These are phyloP conservation scores for Trachelipus rathkii DNA, from an alignment of 1,140 invertebrate genomes.

Conservation along the genomic window DNA sequence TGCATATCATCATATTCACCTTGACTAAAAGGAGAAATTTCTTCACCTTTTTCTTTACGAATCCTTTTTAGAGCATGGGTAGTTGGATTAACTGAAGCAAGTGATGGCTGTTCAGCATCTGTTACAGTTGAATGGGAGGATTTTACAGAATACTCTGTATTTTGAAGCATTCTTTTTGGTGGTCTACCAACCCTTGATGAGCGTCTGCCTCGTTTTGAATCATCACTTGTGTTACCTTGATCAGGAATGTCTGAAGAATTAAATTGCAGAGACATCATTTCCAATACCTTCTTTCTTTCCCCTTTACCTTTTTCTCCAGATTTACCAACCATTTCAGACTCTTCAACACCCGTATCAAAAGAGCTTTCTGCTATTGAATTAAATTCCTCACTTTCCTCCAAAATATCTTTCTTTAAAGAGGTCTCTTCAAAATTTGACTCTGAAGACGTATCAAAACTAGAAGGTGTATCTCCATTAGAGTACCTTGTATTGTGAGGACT, in stretches of 20 bases:
- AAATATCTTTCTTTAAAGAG: too few relatives aligned
- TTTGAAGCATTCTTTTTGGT: constrained; percentile 30
- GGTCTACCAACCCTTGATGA: constrained; percentile 28
- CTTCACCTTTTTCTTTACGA: constrained; percentile 17
- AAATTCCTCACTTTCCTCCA: too few relatives aligned
- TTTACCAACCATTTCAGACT: background rate
- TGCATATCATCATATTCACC: background rate
- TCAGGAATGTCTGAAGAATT: constrained; percentile 38
- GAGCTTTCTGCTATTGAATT: too few relatives aligned
- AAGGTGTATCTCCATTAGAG: too few relatives aligned
- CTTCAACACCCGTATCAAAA: too few relatives aligned
- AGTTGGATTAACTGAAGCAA: constrained; percentile 20
- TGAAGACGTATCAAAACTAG: too few relatives aligned
- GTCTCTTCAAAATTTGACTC: too few relatives aligned
- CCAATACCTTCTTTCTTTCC: constrained; percentile 38
- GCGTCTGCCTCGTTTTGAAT: constrained; percentile 25
- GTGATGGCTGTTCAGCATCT: constrained; percentile 17
- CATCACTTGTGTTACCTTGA: constrained; percentile 22
- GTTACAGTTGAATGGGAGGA: background rate
- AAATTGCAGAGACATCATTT: constrained; percentile 41
- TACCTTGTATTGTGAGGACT: too few relatives aligned
- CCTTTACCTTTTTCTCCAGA: constrained; percentile 22
- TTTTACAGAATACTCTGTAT: constrained; percentile 22
- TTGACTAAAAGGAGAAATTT: background rate
- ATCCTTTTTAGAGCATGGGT: constrained; percentile 26